Evolutionary conservation across 2,888 invertebrate species (phyloP).

Genomic region (Pasiphila rectangulata): DNA sequence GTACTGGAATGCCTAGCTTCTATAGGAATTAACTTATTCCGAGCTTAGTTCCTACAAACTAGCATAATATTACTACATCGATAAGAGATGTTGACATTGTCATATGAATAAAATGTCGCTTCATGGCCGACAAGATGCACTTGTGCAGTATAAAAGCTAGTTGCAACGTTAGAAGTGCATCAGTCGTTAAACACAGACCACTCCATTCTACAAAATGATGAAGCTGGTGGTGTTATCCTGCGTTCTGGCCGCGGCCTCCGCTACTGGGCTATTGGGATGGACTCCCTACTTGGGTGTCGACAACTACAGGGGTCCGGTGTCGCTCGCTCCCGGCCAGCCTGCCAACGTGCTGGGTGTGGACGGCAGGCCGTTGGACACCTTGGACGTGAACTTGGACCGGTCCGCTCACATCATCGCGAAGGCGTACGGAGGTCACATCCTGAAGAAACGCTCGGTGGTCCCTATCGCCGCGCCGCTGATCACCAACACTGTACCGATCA

Average conservation of each 20-base stretch:
- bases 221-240: constrained; percentile 83
- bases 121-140: constrained; percentile 25
- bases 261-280: constrained; percentile 40
- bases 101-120: constrained; percentile 19
- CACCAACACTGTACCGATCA: constrained; percentile 11
- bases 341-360: constrained; percentile 64
- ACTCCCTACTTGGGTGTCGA: constrained; percentile 11
- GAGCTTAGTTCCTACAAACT: constrained; percentile 1
- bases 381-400: constrained; percentile 69
- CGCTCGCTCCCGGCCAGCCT: constrained; percentile 62
- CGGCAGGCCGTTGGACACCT: constrained; percentile 68
- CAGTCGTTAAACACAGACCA: constrained; percentile 76
- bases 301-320: constrained; percentile 36
- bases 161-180: constrained; percentile 45
- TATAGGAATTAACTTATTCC: too few relatives aligned
- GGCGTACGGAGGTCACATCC: constrained; percentile 50
- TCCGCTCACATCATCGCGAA: constrained; percentile 60
- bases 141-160: constrained; percentile 55
- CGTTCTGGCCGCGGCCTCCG: constrained; percentile 80
- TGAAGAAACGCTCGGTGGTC: constrained; percentile 56
- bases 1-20: too few relatives aligned
- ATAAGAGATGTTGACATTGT: constrained; percentile 18
- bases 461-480: constrained; percentile 14
- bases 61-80: not conserved
- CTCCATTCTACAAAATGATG: constrained; percentile 57